A percentile compares a stretch with the other conserved stretches of the same genome.
phyloP scores from a whole-genome alignment of 2,888 invertebrate species.

The Cerastoderma edule region DNA sequence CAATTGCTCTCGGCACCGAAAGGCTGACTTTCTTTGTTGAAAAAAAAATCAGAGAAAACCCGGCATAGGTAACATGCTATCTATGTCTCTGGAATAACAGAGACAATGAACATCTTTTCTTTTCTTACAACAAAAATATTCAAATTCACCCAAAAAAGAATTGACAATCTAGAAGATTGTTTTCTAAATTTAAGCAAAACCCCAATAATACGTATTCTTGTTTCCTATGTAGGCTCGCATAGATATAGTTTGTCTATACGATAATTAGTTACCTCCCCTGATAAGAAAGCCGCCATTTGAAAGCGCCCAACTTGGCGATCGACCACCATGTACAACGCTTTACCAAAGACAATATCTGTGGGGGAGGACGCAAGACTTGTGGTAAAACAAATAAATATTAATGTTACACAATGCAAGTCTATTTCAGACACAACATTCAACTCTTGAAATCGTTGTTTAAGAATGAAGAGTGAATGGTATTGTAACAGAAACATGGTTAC shows the following conservation, averaged over 20 bases:
- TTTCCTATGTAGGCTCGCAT: too few species aligned
- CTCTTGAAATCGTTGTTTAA: not conserved
- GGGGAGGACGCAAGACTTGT: not conserved
- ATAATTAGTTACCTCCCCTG: constrained; percentile 11
- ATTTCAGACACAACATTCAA: not conserved
- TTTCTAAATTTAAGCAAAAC: too few species aligned
- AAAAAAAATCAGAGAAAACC: too few species aligned
- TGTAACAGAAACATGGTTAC: not conserved
- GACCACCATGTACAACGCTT: constrained; percentile 4
- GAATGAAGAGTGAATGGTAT: not conserved
- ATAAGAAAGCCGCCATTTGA: constrained; percentile 8
- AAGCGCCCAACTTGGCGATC: too few species aligned
- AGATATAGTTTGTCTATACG: not conserved
- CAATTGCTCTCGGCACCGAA: too few species aligned
- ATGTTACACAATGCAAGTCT: not conserved
- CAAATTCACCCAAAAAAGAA: not conserved
- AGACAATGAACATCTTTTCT: too few species aligned
- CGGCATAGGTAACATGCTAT: too few species aligned
- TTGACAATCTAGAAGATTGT: too few species aligned
- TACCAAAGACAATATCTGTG: constrained; percentile 1
- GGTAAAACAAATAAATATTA: not conserved
- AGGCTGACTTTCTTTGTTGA: too few species aligned
- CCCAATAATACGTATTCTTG: too few species aligned
- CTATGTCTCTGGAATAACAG: too few species aligned
- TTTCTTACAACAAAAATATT: not conserved